A percentile compares a stretch with the other conserved stretches of the same genome.
Conservation (phyloP, 2,113 vertebrate species). For the Dryoscopus gambensis region DNA sequence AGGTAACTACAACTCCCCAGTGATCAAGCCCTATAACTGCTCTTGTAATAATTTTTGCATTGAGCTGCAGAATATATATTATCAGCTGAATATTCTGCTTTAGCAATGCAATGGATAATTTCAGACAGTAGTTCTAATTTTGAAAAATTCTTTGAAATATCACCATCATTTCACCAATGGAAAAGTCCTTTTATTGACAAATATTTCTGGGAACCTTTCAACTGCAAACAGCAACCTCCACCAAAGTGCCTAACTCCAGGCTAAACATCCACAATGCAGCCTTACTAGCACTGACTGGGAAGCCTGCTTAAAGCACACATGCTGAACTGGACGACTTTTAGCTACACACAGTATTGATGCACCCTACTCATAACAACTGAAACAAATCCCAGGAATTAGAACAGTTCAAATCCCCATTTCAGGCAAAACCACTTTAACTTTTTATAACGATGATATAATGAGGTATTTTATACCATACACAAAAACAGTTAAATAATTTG, state of each 20-base stretch:
- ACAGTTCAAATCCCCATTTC: background rate
- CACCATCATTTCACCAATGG: background rate
- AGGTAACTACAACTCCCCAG: background rate
- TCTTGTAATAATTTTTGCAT: background rate
- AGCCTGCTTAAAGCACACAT: background rate
- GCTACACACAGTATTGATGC: background rate
- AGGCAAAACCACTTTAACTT: background rate
- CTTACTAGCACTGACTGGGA: background rate
- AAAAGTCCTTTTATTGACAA: background rate
- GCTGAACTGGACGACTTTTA: background rate
- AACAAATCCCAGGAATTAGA: background rate
- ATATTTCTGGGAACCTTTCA: background rate
- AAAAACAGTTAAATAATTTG: slow-evolving; percentile 7
- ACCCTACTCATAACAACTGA: background rate
- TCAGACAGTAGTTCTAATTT: background rate
- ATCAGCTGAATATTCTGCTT: background rate
- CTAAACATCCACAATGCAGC: background rate
- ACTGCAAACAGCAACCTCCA: background rate
- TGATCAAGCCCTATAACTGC: background rate
- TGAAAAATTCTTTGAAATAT: background rate
- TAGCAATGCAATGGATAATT: background rate
- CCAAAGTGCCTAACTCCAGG: background rate
- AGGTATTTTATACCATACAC: background rate
- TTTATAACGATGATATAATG: background rate
- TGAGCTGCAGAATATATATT: background rate